Conservation (phyloP, 2,113 vertebrate genomes). For the mouse (Mus musculus) region GRCm39 chr4:96209001-96209500, state of each 20-base stretch:
- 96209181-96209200: neutral
- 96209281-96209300: neutral
- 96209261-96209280: neutral
- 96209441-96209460: too few relatives aligned
- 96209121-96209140: too few relatives aligned
- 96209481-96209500: too few relatives aligned
- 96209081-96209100: too few relatives aligned
- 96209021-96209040: too few relatives aligned
- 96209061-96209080: too few relatives aligned
- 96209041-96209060: too few relatives aligned
- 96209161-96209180: neutral
- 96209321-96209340: neutral
- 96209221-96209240: neutral
- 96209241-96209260: neutral
- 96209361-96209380: too few relatives aligned
- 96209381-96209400: neutral
- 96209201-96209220: neutral
- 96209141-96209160: neutral
- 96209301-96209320: neutral
- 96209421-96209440: neutral
- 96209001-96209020: too few relatives aligned
- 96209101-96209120: too few relatives aligned
- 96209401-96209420: neutral
- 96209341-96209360: neutral
- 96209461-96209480: too few relatives aligned